Evolutionary conservation across 2,888 invertebrate species (phyloP), one percentile per base, ranked within the genome.

Genomic region (Tetheella fluctuosa): DNA sequence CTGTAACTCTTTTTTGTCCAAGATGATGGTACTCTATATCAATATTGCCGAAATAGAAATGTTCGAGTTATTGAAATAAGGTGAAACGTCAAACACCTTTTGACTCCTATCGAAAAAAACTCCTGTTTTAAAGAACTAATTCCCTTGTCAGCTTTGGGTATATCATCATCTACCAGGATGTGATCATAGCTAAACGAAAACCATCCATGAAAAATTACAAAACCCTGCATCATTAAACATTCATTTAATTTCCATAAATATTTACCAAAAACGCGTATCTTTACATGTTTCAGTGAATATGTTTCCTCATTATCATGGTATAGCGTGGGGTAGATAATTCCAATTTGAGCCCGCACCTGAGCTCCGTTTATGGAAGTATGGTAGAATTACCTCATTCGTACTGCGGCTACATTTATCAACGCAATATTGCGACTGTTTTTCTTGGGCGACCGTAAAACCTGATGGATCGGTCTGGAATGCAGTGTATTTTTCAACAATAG

Each of bases 311-410:
- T 70, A 76, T 69, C 60, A 42, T 54, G 48, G 59, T 59, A 59
- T 59, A 59, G 59, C 60, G 63, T 68, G 61, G 65, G 54, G 59
- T 59, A 68, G 72, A 73, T 78, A 72, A 75, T 77, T 70, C 68
- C 69, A 73, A 74, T 79, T 77, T 71, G 60, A 60, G 59, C 62
- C 15, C 68, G 58, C 78, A 78, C 79, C 78, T 78, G 79, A 57
- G 70, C 34, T 58, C 61, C 64, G 64, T 70, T 62, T 60, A 60
- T 71, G 54, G 62, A 64, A 64, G 64, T 64, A 63, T 60, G 63
- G 39, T 58, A 57, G 65, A 69, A 68, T 73, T 68, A 67, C 70
- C 64, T 69, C 68, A 64, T 69, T 73, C 61, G 61, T 67, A 67
- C 30, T 53, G 56, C 52, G 48, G 62, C 61, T 58, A 62, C 57